phyloP scores from a whole-genome alignment of 2,797 vertebrate genomes.

The Molossus molossus region DNA sequence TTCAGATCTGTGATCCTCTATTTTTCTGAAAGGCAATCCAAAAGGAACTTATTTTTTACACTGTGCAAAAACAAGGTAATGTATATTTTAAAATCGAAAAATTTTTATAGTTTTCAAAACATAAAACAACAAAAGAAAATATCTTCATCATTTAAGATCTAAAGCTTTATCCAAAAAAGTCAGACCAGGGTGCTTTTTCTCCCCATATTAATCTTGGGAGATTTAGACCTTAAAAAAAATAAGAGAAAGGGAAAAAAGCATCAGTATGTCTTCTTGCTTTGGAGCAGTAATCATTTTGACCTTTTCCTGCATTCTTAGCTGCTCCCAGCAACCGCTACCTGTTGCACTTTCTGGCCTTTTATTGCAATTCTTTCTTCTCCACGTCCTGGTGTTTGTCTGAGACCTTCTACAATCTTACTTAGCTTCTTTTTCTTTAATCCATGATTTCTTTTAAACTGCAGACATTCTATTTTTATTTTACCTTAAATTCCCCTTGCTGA shows the following conservation, averaged over 20 bases:
- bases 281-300: slow-evolving; percentile 11
- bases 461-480: slow-evolving; percentile 75
- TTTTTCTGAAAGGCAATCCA: slow-evolving; percentile 64
- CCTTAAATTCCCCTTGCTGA: slow-evolving; percentile 36
- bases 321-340: not conserved
- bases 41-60: slow-evolving; percentile 2
- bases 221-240: slow-evolving; percentile 47
- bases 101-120: slow-evolving; percentile 66
- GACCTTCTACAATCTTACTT: slow-evolving; percentile 48
- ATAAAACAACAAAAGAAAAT: slow-evolving; percentile 57
- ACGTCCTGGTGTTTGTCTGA: not conserved
- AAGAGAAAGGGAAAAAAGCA: not conserved
- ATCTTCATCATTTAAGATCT: slow-evolving; percentile 70
- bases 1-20: slow-evolving; percentile 53
- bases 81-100: slow-evolving; percentile 40
- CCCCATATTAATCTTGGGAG: slow-evolving; percentile 37
- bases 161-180: slow-evolving; percentile 45
- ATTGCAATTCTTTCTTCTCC: slow-evolving; percentile 61
- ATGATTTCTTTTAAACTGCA: slow-evolving; percentile 19
- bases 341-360: slow-evolving; percentile 50
- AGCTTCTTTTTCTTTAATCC: slow-evolving; percentile 15
- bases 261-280: not conserved
- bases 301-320: not conserved
- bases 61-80: slow-evolving; percentile 60
- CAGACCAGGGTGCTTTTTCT: not conserved